These are phyloP conservation scores for Eristalinus aeneus DNA, from an alignment of 2,888 invertebrate genomes.

Conservation along the genomic window DNA sequence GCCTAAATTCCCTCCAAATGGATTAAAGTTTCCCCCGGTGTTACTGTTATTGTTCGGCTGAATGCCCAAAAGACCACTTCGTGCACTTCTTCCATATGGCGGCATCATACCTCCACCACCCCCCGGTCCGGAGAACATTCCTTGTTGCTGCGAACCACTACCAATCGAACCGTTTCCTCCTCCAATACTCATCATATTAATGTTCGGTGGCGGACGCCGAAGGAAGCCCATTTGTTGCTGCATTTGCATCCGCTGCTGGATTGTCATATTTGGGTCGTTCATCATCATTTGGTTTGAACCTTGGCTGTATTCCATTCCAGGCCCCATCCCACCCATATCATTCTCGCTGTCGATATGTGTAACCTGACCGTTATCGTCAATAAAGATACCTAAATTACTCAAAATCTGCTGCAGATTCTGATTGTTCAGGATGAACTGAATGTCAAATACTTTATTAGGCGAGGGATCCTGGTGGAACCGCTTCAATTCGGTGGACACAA, in stretches of 20 bases:
- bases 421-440: slow-evolving; percentile 82
- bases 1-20: slow-evolving; percentile 80
- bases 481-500: slow-evolving; percentile 84
- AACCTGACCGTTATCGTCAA: slow-evolving; percentile 84
- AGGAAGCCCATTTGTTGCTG: slow-evolving; percentile 76
- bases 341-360: slow-evolving; percentile 75
- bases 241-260: slow-evolving; percentile 35
- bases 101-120: slow-evolving; percentile 52
- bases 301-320: slow-evolving; percentile 38
- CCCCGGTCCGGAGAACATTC: slow-evolving; percentile 23
- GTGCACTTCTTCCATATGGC: slow-evolving; percentile 79
- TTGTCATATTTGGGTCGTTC: slow-evolving; percentile 35
- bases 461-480: slow-evolving; percentile 84
- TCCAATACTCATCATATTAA: slow-evolving; percentile 59
- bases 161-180: slow-evolving; percentile 11
- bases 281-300: slow-evolving; percentile 68
- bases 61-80: slow-evolving; percentile 83
- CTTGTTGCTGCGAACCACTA: slow-evolving; percentile 10
- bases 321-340: slow-evolving; percentile 60
- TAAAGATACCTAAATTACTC: slow-evolving; percentile 83
- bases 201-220: slow-evolving; percentile 77
- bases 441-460: slow-evolving; percentile 83
- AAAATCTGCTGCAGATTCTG: slow-evolving; percentile 83
- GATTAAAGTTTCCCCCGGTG: slow-evolving; percentile 36
- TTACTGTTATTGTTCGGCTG: not conserved